Evolutionary conservation across 1,140 invertebrate species (phyloP), one percentile per base, ranked within the genome.

Genomic region (Teleogryllus occipitalis): DNA sequence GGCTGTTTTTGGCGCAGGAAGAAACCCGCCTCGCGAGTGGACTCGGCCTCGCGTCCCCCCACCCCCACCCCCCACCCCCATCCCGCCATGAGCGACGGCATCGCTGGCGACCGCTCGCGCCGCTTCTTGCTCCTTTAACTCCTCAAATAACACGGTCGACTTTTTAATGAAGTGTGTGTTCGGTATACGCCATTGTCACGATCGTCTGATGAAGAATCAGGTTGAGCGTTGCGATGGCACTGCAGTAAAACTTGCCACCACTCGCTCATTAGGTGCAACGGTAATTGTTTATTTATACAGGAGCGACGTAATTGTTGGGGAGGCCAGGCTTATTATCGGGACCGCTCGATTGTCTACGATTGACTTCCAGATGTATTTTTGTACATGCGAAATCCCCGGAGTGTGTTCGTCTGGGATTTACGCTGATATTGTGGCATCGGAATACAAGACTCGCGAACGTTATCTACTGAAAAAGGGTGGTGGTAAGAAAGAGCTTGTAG

Each of bases 251-350:
- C 10, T 65, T 65, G 54, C 54, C 54, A 65, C 1, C 27, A 5
- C 27, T 39, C 54, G 0, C 54, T 65, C 54, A 65, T 65, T 65
- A 14, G 54, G 54, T 7, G 54, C 54, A 14, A 18, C 54, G 54
- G 54, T 65, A 65, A 65, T 65, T 65, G 54, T 65, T 65, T 65
- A 65, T 65, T 65, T 65, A 65, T 65, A 65, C 54, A 65, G 54
- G 54, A 65, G 54, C 54, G 54, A 65, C 10, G 54, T 18, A 65
- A 65, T 65, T 65, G 54, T 65, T 14, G 54, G 18, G 54, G 54
- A 65, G 54, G 54, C 10, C 54, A 10, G 54, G 54, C 18, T 65
- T 65, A 65, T 65, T 65, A 65, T 65, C 54, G 18, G 54, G 10
- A 14, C 54, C 10, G 7, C 54, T 65, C 54, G 54, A 65, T 65